A percentile compares a stretch with the other conserved stretches of the same genome.
Conservation (phyloP, 35 echinoderm and acorn worm species). For the Eucidaris tribuloides region DNA sequence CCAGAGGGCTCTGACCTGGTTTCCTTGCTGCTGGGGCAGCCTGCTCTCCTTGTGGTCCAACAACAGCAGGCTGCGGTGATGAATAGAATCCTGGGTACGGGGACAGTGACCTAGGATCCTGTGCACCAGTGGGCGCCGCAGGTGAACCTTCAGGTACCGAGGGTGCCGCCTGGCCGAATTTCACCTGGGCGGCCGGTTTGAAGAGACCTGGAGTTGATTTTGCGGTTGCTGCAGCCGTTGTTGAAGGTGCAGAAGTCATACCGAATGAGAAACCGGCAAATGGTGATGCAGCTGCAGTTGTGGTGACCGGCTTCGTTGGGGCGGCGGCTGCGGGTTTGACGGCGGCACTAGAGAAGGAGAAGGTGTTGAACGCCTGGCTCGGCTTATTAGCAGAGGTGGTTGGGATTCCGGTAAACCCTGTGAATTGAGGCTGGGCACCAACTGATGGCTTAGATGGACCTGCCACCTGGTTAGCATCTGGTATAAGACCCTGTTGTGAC, state of each 20-base stretch:
- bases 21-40: conserved; percentile 9
- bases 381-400: conserved; percentile 12
- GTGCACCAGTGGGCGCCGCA: background rate
- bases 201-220: background rate
- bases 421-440: background rate
- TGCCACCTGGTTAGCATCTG: too few relatives aligned
- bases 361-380: background rate
- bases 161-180: background rate
- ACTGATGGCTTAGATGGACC: too few relatives aligned
- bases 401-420: background rate
- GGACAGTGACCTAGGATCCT: conserved; percentile 5
- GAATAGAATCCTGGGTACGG: conserved; percentile 31
- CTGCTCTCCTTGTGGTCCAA: background rate
- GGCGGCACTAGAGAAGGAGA: conserved; percentile 9
- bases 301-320: conserved; percentile 17
- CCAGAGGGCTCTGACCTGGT: conserved; percentile 51
- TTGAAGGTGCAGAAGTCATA: background rate
- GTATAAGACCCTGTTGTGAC: too few relatives aligned
- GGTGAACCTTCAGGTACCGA: background rate
- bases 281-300: background rate
- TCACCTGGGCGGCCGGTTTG: background rate
- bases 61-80: background rate
- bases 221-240: background rate
- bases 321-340: background rate
- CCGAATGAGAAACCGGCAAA: conserved; percentile 68